Evolutionary conservation across 2,888 invertebrate species (phyloP).

Genomic region (Acanthacorydalis orientalis): DNA sequence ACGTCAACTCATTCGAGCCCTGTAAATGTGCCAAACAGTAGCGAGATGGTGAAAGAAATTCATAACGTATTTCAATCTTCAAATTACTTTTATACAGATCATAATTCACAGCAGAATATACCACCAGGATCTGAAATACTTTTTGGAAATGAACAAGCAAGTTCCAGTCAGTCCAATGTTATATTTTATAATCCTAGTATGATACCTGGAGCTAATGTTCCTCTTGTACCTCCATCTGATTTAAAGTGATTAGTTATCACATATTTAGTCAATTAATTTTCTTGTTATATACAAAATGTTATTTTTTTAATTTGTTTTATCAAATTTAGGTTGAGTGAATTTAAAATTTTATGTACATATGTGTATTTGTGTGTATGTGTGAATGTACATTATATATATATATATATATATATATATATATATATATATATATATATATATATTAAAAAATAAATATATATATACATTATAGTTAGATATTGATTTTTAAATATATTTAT

Average conservation of each 20-base stretch:
- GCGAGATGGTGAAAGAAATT: slow-evolving; percentile 15
- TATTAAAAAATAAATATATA: too few species aligned
- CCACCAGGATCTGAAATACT: slow-evolving; percentile 38
- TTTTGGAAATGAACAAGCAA: slow-evolving; percentile 29
- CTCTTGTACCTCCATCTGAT: slow-evolving; percentile 7
- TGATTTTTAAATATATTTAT: too few species aligned
- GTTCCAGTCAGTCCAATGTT: not conserved
- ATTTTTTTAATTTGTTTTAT: not conserved
- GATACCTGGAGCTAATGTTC: slow-evolving; percentile 7
- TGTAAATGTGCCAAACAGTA: not conserved
- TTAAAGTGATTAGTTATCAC: slow-evolving; percentile 2
- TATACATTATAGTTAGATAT: too few species aligned
- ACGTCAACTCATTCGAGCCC: not conserved
- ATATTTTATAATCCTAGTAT: slow-evolving; percentile 7
- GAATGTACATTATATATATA: not conserved
- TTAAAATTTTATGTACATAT: not conserved
- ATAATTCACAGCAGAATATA: slow-evolving; percentile 9
- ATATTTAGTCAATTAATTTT: not conserved
- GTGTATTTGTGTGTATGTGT: not conserved
- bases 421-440: too few species aligned
- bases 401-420: too few species aligned
- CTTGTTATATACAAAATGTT: not conserved
- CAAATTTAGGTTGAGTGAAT: not conserved
- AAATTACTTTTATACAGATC: slow-evolving; percentile 42
- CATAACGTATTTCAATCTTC: slow-evolving; percentile 41